Conservation (phyloP, 2,113 vertebrate genomes). For the Gambusia affinis region DNA sequence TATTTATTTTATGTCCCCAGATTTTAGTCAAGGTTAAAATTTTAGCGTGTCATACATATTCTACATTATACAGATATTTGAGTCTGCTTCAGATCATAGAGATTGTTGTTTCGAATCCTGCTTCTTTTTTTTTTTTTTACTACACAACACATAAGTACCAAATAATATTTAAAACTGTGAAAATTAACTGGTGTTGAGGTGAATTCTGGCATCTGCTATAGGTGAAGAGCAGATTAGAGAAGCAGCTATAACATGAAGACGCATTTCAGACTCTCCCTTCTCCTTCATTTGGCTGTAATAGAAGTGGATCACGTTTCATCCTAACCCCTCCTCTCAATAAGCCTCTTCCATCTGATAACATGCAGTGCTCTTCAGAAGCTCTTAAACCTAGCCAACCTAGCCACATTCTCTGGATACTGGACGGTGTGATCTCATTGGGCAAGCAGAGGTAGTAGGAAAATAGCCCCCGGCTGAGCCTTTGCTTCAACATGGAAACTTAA, state of each 20-base stretch:
- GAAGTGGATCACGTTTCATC: slow-evolving; percentile 48
- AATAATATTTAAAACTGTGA: slow-evolving; percentile 9
- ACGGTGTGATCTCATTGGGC: slow-evolving; percentile 77
- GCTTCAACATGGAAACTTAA: slow-evolving; percentile 76
- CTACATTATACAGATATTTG: neutral
- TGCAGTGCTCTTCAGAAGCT: slow-evolving; percentile 59
- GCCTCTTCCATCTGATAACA: slow-evolving; percentile 68
- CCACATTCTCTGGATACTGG: slow-evolving; percentile 72
- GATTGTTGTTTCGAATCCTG: neutral
- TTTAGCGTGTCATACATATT: neutral
- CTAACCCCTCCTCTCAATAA: slow-evolving; percentile 40
- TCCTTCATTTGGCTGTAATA: slow-evolving; percentile 34
- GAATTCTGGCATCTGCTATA: slow-evolving; percentile 34
- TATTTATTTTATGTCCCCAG: too few relatives aligned
- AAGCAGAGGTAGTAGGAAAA: slow-evolving; percentile 70
- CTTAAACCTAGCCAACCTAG: slow-evolving; percentile 70
- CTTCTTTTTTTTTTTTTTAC: neutral
- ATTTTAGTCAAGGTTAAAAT: too few relatives aligned
- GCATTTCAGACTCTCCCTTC: neutral
- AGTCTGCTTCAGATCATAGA: neutral
- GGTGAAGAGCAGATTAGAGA: slow-evolving; percentile 27
- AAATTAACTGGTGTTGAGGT: slow-evolving; percentile 34
- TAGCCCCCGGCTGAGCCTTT: slow-evolving; percentile 66
- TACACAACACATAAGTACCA: neutral
- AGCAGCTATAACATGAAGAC: slow-evolving; percentile 40